Evolutionary conservation across 1,140 invertebrate genomes (phyloP).

Genomic region (Formica selysi): DNA sequence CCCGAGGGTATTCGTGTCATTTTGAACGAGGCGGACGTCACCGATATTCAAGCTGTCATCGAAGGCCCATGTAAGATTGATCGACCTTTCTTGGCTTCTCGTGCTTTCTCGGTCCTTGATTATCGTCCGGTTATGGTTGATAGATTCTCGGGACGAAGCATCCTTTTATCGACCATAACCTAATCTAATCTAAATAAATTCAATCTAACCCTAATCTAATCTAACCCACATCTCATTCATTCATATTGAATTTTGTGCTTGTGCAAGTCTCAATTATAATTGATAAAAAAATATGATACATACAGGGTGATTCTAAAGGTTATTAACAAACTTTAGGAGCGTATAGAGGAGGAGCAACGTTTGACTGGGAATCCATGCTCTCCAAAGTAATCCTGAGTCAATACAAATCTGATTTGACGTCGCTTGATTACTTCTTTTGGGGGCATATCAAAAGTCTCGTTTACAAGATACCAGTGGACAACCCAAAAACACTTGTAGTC

Average conservation of each 20-base stretch:
- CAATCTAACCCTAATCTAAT: neutral
- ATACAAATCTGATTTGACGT: too few relatives aligned
- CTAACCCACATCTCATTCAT: neutral
- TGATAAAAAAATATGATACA: too few relatives aligned
- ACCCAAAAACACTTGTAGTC: too few relatives aligned
- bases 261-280: neutral
- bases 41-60: constrained; percentile 96
- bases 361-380: too few relatives aligned
- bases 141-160: neutral
- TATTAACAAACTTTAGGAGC: too few relatives aligned
- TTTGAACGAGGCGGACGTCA: constrained; percentile 96
- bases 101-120: neutral
- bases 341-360: too few relatives aligned
- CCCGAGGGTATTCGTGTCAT: constrained; percentile 96
- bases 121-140: neutral
- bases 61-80: constrained; percentile 92
- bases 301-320: too few relatives aligned
- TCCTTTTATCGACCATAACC: constrained; percentile 26
- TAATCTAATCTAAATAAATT: constrained; percentile 21
- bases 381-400: too few relatives aligned
- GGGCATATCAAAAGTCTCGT: too few relatives aligned
- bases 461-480: too few relatives aligned
- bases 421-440: too few relatives aligned
- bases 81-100: neutral
- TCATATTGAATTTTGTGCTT: neutral